phyloP scores from a whole-genome alignment of 2,797 vertebrate genomes.

The Phrynocephalus forsythii region DNA sequence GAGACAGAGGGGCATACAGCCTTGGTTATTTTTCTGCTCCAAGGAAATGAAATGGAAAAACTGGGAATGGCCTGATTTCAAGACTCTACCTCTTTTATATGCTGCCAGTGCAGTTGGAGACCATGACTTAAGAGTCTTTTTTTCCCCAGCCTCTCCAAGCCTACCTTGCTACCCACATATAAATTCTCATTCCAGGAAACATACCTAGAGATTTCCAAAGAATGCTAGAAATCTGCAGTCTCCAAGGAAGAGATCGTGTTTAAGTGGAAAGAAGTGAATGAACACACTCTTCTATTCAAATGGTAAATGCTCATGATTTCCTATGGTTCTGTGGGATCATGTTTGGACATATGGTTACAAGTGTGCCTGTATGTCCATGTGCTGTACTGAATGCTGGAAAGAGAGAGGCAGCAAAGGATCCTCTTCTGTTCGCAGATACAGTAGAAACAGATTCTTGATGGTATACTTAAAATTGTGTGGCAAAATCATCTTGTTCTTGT shows the following conservation, averaged over 20 bases:
- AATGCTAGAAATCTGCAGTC: conserved; percentile 57
- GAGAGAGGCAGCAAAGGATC: background rate
- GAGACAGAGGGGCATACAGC: background rate
- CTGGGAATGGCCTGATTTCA: conserved; percentile 58
- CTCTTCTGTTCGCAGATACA: background rate
- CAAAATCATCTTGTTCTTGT: background rate
- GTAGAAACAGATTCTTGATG: conserved; percentile 33
- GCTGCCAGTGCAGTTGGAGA: conserved; percentile 52
- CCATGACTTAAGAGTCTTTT: conserved; percentile 52
- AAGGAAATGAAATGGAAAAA: conserved; percentile 67
- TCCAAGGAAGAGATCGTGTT: conserved; percentile 63
- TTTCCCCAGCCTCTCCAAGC: conserved; percentile 29
- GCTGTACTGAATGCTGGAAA: conserved; percentile 30
- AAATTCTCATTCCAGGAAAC: conserved; percentile 71
- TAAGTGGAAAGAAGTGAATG: conserved; percentile 57
- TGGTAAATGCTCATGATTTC: conserved; percentile 55
- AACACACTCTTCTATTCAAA: conserved; percentile 53
- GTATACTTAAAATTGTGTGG: background rate
- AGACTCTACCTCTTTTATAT: conserved; percentile 59
- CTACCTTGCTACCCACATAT: conserved; percentile 48
- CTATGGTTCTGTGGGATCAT: conserved; percentile 56
- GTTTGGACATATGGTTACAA: conserved; percentile 55
- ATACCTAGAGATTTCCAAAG: conserved; percentile 68
- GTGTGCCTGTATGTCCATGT: background rate
- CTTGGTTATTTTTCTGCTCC: conserved; percentile 30